Percentiles rank a stretch among this genome's conserved stretches.
These are phyloP conservation scores for Eustalomyia histrio DNA, from an alignment of 2,888 invertebrate species.

Conservation along the genomic window DNA sequence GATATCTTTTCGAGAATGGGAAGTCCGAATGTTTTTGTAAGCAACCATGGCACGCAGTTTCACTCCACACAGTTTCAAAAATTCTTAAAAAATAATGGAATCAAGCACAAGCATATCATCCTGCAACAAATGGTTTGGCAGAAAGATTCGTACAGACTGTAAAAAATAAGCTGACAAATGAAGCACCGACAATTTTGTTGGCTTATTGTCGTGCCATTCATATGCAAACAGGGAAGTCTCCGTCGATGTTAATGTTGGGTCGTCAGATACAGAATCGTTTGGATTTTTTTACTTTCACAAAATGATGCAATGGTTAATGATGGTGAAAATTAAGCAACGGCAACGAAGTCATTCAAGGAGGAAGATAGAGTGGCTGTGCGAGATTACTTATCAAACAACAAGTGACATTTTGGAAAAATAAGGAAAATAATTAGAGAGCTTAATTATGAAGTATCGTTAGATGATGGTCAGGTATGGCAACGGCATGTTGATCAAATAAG, in stretches of 20 bases:
- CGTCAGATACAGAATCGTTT: conserved; percentile 52
- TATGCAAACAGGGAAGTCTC: conserved; percentile 55
- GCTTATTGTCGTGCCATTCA: conserved; percentile 58
- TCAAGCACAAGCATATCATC: conserved; percentile 32
- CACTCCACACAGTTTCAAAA: no score
- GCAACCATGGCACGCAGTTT: background rate
- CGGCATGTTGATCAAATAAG: conserved; percentile 52
- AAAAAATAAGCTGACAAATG: conserved; percentile 35
- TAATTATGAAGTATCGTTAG: conserved; percentile 50
- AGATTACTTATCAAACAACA: conserved; percentile 55
- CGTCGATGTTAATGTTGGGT: conserved; percentile 58
- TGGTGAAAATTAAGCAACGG: background rate
- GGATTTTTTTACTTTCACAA: conserved; percentile 55
- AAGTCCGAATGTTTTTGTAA: background rate
- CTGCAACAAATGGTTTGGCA: no score
- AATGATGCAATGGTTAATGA: conserved; percentile 14
- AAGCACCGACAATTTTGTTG: conserved; percentile 35
- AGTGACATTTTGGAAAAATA: conserved; percentile 57
- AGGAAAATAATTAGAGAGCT: conserved; percentile 35
- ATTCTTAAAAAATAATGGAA: conserved; percentile 23
- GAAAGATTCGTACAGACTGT: no score
- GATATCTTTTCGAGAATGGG: no score
- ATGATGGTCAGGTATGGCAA: conserved; percentile 52
- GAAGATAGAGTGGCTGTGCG: conserved; percentile 54
- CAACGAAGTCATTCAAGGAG: conserved; percentile 28